Conservation (phyloP, 2,888 invertebrate species). For the Antheraea yamamai region DNA sequence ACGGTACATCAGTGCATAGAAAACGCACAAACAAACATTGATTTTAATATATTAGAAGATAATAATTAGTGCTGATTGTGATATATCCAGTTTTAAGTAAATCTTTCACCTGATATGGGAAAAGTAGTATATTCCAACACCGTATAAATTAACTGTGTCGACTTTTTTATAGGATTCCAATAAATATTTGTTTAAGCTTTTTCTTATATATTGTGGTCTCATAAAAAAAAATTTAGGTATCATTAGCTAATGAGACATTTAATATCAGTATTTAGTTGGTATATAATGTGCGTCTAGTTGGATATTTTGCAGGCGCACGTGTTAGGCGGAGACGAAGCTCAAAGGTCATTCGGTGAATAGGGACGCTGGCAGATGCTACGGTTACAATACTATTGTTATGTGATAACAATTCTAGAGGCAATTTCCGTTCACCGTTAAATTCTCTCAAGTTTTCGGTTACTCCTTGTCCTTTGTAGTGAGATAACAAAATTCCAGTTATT, state of each 20-base stretch:
- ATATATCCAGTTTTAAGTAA: background rate
- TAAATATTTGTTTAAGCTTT: background rate
- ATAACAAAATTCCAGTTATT: constrained; percentile 27
- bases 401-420: constrained; percentile 45
- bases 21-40: too few relatives aligned
- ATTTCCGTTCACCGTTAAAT: constrained; percentile 27
- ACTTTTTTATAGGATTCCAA: background rate
- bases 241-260: background rate
- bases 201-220: background rate
- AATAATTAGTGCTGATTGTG: background rate
- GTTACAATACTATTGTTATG: constrained; percentile 52
- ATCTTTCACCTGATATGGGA: background rate
- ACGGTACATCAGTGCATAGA: too few relatives aligned
- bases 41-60: too few relatives aligned
- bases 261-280: constrained; percentile 27
- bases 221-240: background rate
- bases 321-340: constrained; percentile 44
- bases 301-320: constrained; percentile 60
- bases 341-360: constrained; percentile 72
- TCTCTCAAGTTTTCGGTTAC: constrained; percentile 8
- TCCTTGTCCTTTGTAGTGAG: constrained; percentile 23
- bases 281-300: constrained; percentile 32
- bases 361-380: constrained; percentile 63
- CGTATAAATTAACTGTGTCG: background rate
- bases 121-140: background rate